These are phyloP conservation scores for Stigmatopora nigra DNA, from an alignment of 2,113 vertebrate species.

Conservation along the genomic window DNA sequence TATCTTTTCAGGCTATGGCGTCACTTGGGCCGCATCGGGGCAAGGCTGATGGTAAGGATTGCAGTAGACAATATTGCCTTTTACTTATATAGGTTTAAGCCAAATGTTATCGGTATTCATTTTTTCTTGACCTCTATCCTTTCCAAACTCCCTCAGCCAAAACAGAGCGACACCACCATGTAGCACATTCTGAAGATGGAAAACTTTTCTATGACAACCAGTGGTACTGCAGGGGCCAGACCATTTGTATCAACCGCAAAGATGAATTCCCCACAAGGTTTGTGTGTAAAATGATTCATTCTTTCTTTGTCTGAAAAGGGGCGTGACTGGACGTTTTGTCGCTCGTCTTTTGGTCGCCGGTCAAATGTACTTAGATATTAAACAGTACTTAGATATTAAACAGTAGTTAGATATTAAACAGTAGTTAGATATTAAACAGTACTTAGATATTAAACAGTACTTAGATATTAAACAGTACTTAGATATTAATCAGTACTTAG, in stretches of 20 bases:
- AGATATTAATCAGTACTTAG: too few relatives aligned
- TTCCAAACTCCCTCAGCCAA: conserved; percentile 77
- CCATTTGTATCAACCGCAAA: conserved; percentile 92
- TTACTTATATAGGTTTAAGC: not conserved
- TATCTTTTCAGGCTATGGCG: conserved; percentile 81
- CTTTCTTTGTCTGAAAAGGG: too few relatives aligned
- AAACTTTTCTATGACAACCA: conserved; percentile 90
- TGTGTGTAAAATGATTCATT: not conserved
- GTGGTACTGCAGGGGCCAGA: conserved; percentile 90
- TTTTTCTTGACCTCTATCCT: not conserved
- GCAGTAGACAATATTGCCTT: not conserved
- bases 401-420: too few relatives aligned
- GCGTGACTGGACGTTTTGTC: too few relatives aligned
- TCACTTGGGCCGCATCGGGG: conserved; percentile 86
- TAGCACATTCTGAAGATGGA: conserved; percentile 86
- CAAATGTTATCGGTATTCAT: too few relatives aligned
- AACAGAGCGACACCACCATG: conserved; percentile 84
- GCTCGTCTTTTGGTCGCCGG: too few relatives aligned
- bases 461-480: too few relatives aligned
- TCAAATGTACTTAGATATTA: too few relatives aligned
- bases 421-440: too few relatives aligned
- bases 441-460: too few relatives aligned
- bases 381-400: too few relatives aligned
- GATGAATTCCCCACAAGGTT: conserved; percentile 92
- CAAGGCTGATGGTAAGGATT: conserved; percentile 83